Evolutionary conservation across 2,797 vertebrate species (phyloP).

Genomic region (Darevskia nairensis): DNA sequence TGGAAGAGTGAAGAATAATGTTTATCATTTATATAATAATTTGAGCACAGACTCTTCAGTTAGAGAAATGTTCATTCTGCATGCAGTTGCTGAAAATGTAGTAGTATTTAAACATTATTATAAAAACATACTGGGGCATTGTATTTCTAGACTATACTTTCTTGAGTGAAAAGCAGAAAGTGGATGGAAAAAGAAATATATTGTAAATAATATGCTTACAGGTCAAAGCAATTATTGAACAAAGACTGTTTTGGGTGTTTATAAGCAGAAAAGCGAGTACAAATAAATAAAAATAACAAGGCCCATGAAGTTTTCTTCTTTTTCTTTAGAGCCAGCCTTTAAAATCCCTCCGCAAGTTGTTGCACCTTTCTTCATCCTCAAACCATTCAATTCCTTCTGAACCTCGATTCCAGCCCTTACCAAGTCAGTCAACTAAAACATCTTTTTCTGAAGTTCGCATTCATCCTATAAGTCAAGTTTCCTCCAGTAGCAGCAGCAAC

Average conservation of each 20-base stretch:
- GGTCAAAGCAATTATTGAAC: neutral
- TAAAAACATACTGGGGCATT: neutral
- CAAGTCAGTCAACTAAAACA: conserved; percentile 87
- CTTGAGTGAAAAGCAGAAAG: neutral
- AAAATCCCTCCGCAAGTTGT: conserved; percentile 94
- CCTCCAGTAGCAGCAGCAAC: conserved; percentile 71
- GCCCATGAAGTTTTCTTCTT: neutral
- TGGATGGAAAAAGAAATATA: neutral
- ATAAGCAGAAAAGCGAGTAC: neutral
- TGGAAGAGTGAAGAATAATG: neutral
- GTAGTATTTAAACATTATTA: neutral
- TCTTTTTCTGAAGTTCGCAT: conserved; percentile 88
- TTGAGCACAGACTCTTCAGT: neutral
- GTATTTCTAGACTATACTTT: neutral
- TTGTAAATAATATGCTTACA: neutral
- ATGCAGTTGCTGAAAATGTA: no score
- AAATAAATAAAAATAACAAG: neutral
- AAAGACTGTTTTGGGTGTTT: neutral
- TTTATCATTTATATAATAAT: neutral
- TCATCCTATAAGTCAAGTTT: conserved; percentile 81
- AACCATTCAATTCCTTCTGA: conserved; percentile 87
- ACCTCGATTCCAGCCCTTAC: conserved; percentile 92
- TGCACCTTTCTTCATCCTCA: conserved; percentile 92
- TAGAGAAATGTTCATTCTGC: neutral
- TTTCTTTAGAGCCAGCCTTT: conserved; percentile 90